Base-by-base conservation (phyloP, 1,140 invertebrate species). In the Drosophila nigrodunni region DNA sequence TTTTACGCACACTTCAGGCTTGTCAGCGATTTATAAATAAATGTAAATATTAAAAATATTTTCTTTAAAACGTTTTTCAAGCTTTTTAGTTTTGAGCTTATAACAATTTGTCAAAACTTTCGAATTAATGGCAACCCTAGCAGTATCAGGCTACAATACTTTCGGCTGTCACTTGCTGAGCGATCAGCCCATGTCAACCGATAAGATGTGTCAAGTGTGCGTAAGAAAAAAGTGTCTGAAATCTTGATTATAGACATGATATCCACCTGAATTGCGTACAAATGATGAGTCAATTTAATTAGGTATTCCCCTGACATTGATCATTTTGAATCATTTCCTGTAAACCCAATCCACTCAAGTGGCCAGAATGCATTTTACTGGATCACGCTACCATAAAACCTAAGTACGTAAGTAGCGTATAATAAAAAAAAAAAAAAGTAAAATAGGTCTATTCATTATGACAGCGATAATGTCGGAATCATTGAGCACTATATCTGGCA, bases 401-500 rank as follows among this genome's bases (percentile, higher is more conserved):
- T 25, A 35, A 54, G 25, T 15, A 35, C 18, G 25, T 13, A 46
- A 9, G 2, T n/a, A 35, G 8, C 34, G 21, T 61, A 6, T 35
- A 39, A 39, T 39, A 39, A 0, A 37, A 15, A 6, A 13, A 44
- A 13, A 2, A 13, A 13, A n/a, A 34, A 11, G 54, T 21, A 70
- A 70, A 62, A 5, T 30, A 55, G 39, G 46, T 52, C 59, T 18
- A 54, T 30, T 55, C n/a, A 15, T 46, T 15, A 30, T 68, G 8
- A 35, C 37, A 5, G 8, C 35, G 68, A 71, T 71, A 65, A 49
- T 34, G 60, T 49, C 35, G 18, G 9, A 30, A n/a, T 21, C 18
- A 73, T 55, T 54, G 41, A 64, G 21, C 15, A 34, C 11, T 50
- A 11, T 13, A 35, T 47, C 10, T 18, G 68, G 60, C 49, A 71